Conservation (phyloP, 2,113 vertebrate genomes). For the Colinus virginianus region DNA sequence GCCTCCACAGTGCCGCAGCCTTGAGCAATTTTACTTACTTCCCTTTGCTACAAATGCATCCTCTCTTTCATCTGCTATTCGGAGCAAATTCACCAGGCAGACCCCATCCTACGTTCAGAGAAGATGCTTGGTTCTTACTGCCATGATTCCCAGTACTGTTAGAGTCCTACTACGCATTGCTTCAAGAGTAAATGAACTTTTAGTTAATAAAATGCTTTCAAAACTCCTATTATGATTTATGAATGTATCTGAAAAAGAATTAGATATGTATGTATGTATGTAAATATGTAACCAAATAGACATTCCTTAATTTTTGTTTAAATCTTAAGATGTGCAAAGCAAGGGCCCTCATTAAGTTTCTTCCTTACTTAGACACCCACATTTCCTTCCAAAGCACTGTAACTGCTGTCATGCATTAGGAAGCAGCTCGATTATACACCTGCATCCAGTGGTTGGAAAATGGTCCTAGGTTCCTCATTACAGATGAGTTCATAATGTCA, state of each 20-base stretch:
- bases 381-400: neutral
- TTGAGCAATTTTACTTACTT: slow-evolving; percentile 54
- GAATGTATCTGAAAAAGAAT: neutral
- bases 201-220: neutral
- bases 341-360: neutral
- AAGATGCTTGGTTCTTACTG: neutral
- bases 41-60: neutral
- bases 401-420: neutral
- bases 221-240: neutral
- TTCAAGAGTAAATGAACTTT: neutral
- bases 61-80: neutral
- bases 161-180: neutral
- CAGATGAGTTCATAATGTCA: neutral
- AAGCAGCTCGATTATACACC: neutral
- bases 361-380: neutral
- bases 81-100: neutral
- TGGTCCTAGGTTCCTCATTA: neutral
- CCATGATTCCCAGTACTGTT: neutral
- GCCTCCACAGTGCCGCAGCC: slow-evolving; percentile 39
- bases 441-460: neutral
- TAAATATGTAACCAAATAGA: neutral
- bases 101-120: neutral
- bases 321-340: neutral
- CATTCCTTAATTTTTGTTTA: neutral
- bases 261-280: neutral